phyloP scores from a whole-genome alignment of 2,888 invertebrate genomes.

The Drosophila eohydei region DNA sequence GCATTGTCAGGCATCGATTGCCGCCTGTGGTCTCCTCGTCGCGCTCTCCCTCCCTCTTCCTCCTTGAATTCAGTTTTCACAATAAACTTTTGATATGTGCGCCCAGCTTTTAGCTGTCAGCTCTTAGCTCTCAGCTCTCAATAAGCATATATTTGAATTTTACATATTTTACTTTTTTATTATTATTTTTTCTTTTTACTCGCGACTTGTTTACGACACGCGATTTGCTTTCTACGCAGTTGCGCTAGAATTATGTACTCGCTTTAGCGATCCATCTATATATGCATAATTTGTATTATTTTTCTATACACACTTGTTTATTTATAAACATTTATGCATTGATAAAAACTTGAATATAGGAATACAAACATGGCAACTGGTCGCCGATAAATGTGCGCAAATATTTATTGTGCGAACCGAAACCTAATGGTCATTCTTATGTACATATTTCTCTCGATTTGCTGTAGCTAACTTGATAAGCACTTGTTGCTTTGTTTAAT shows the following conservation, averaged over 20 bases:
- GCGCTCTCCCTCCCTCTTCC: neutral
- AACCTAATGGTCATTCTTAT: conserved; percentile 1
- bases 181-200: conserved; percentile 32
- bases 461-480: conserved; percentile 14
- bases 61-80: conserved; percentile 15
- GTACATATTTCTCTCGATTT: neutral
- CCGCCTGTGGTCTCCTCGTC: conserved; percentile 1
- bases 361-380: conserved; percentile 60
- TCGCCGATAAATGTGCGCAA: conserved; percentile 50
- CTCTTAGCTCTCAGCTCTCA: neutral
- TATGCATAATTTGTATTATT: conserved; percentile 14
- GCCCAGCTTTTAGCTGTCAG: neutral
- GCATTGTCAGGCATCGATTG: conserved; percentile 38
- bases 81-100: conserved; percentile 39
- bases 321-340: conserved; percentile 55
- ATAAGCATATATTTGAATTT: conserved; percentile 19
- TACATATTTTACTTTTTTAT: conserved; percentile 62
- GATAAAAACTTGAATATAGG: conserved; percentile 60
- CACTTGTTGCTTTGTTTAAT: conserved; percentile 21
- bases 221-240: conserved; percentile 76
- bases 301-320: conserved; percentile 11
- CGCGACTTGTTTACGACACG: conserved; percentile 67
- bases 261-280: conserved; percentile 11
- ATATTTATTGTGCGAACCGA: conserved; percentile 38
- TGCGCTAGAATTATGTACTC: conserved; percentile 58